Conservation (phyloP, 2,797 vertebrate genomes). For the Siniperca obscura region DNA sequence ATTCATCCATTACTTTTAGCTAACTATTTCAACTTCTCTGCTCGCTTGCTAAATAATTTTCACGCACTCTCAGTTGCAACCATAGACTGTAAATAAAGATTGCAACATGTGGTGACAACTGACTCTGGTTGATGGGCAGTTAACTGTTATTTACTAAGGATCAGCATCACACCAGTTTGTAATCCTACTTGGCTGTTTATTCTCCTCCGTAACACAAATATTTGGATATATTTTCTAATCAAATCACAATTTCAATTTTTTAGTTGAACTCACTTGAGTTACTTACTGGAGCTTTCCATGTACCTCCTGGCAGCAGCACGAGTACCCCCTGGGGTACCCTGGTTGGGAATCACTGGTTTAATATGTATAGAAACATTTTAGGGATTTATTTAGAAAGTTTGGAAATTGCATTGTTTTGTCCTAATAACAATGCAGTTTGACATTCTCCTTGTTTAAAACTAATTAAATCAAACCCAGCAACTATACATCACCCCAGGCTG, state of each 20-base stretch:
- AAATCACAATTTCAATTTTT: not conserved
- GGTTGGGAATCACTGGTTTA: not conserved
- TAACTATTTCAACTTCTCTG: not conserved
- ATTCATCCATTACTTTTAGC: not conserved
- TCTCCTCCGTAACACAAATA: not conserved
- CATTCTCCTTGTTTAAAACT: not conserved
- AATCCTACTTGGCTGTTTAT: not conserved
- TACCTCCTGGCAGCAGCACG: not conserved
- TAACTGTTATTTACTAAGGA: not conserved
- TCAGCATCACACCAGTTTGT: not conserved
- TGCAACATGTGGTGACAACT: not conserved
- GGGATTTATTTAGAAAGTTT: not conserved
- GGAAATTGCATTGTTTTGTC: constrained; percentile 3
- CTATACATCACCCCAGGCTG: not conserved
- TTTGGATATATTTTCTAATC: not conserved
- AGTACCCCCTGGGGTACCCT: not conserved
- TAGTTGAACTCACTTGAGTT: not conserved
- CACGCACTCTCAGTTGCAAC: not conserved
- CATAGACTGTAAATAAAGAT: not conserved
- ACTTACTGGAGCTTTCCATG: not conserved
- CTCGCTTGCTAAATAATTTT: too few relatives aligned
- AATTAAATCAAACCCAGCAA: constrained; percentile 13
- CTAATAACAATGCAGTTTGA: not conserved
- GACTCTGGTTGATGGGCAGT: not conserved
- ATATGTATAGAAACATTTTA: not conserved